Base-by-base conservation (phyloP, 2,797 vertebrate species). In the Diceros bicornis region DNA sequence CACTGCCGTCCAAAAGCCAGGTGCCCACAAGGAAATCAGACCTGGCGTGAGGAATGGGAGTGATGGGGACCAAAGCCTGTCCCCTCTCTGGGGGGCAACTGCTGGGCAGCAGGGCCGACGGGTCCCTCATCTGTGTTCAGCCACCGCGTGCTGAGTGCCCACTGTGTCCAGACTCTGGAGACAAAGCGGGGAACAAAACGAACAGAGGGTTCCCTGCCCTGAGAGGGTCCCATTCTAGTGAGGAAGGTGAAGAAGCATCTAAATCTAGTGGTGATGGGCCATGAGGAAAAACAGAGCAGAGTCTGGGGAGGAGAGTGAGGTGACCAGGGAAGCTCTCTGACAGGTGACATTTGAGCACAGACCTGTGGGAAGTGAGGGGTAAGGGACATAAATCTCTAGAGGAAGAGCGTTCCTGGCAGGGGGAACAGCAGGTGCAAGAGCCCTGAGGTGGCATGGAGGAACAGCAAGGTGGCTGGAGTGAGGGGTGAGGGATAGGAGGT, bases 71-170 rank as follows among this genome's bases (percentile, higher is more conserved):
- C 1, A 1, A 68, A 25, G 11, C 66, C 44, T 50, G 44, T 29
- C 17, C n/a, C 20, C n/a, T 44, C 72, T 47, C 50, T 7, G 44
- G 37, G 72, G 41, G 68, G 25, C 29, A n/a, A 25, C 57, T 34
- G 34, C 50, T 27, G 52, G 61, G 61, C 66, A 64, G 74, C 57
- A 55, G 84, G 17, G 57, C 79, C 16, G 1, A 18, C 3, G 2
- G 9, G 55, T 55, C 77, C 90, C 61, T 92, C 29, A 7, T 44
- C 34, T 20, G n/a, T 66, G 0, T 20, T 50, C n/a, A 27, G 14
- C 86, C 27, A 29, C 0, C 20, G 1, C 0, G 0, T 50, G 68
- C 81, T 9, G 2, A 16, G 47, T 0, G 0, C 44, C 59, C 59
- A 21, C 75, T n/a, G 0, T 27, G 25, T 71, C 75, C 57, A 20